Conservation (phyloP, 2,113 vertebrate genomes). For the Gavia stellata region DNA sequence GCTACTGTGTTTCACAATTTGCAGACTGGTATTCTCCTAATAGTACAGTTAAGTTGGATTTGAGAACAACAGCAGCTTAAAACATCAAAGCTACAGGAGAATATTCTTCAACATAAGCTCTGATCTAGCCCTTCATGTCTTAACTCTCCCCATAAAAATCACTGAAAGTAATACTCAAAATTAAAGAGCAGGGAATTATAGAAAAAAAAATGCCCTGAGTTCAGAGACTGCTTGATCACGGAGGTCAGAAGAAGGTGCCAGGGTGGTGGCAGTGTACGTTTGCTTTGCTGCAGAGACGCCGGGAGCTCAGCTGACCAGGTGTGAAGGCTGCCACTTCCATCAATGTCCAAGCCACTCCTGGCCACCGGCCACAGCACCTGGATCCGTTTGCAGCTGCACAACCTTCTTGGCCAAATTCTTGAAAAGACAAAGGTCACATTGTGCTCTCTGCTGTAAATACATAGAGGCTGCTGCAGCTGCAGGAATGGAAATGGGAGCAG, state of each 20-base stretch:
- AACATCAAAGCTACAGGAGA: not conserved
- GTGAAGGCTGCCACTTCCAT: not conserved
- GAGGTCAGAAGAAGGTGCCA: not conserved
- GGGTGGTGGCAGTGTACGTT: not conserved
- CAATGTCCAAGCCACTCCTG: not conserved
- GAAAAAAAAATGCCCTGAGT: not conserved
- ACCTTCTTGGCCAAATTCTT: not conserved
- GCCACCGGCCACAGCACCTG: not conserved
- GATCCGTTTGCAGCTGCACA: constrained; percentile 7
- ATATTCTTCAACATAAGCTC: not conserved
- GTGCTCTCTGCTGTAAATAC: not conserved
- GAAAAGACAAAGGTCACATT: constrained; percentile 27
- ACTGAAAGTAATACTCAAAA: not conserved
- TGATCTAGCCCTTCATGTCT: not conserved
- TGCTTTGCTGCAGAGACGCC: not conserved
- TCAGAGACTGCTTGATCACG: not conserved
- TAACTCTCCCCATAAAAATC: not conserved
- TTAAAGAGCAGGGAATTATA: not conserved
- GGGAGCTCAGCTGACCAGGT: not conserved
- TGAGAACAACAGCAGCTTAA: not conserved
- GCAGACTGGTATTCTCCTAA: not conserved
- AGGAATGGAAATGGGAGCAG: not conserved
- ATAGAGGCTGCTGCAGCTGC: not conserved
- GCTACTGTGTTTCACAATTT: not conserved
- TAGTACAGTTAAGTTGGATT: not conserved